phyloP scores from a whole-genome alignment of 2,888 invertebrate species.

The Hydroisotoma schaefferi region DNA sequence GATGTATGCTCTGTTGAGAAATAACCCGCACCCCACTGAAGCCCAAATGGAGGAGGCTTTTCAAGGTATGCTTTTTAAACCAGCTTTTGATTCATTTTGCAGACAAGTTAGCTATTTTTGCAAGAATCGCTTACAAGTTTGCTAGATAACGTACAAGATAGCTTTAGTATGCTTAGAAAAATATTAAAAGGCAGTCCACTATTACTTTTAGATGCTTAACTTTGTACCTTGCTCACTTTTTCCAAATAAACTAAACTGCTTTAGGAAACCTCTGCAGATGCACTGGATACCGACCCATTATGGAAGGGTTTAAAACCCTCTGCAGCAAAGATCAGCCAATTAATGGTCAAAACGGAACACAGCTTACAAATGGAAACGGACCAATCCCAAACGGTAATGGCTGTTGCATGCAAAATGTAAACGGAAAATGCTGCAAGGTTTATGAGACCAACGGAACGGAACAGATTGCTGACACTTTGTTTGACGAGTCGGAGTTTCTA shows the following conservation, averaged over 20 bases:
- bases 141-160: too few species aligned
- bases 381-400: background rate
- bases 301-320: conserved; percentile 84
- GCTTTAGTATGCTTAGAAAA: too few species aligned
- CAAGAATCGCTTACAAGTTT: too few species aligned
- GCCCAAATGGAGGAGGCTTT: conserved; percentile 73
- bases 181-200: too few species aligned
- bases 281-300: conserved; percentile 89
- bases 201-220: too few species aligned
- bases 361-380: background rate
- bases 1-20: conserved; percentile 83
- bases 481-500: conserved; percentile 62
- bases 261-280: conserved; percentile 78
- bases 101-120: too few species aligned
- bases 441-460: conserved; percentile 31
- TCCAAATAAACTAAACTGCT: too few species aligned
- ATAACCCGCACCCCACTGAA: conserved; percentile 67
- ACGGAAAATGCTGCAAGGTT: conserved; percentile 23
- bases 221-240: background rate
- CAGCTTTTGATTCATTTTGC: too few species aligned
- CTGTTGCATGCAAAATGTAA: conserved; percentile 24
- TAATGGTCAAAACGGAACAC: background rate
- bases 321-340: conserved; percentile 10
- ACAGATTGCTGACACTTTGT: conserved; percentile 53
- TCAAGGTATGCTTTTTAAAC: too few species aligned